Base-by-base conservation (phyloP, 2,113 vertebrate species). In the Numida meleagris region DNA sequence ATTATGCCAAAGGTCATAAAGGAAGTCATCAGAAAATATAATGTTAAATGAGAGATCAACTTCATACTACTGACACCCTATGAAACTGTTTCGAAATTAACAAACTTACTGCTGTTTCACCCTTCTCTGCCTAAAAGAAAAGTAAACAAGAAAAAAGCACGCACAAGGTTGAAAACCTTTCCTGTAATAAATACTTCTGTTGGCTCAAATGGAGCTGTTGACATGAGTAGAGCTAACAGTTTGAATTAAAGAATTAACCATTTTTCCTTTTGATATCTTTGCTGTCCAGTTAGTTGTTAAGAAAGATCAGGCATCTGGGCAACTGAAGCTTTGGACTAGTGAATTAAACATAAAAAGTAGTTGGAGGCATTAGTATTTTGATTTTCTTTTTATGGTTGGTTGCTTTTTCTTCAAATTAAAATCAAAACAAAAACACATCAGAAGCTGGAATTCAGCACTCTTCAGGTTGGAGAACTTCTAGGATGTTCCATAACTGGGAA, bases 1-100 rank as follows among this genome's bases (percentile, higher is more conserved):
- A 92, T 88, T 95, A 95, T 95, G 95, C 46, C 92, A 70, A 86
- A 24, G 12, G 78, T 88, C 70, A 85, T 68, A 91, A 94, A 94
- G 77, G 73, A 68, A 76, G 62, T 58, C 14, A 1, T 90, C 85
- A 96, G 78, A 88, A 95, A 94, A 82, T 18, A 10, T 46, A 55
- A 71, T 61, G 89, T 65, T 95, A 88, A 96, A 88, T 66, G 75
- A 23, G 70, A 45, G 36, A 76, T 90, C 71, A 76, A 7, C 42
- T 83, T 79, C 66, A 57, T 83, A 38, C 45, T 17, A 33, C 33
- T 92, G 84, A 84, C 74, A 66, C 57, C 19, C 40, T 45, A 14
- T 74, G 76, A 72, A 71, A 36, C 42, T 87, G 25, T 79, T 89
- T 36, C 42, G 29, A 94, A 82, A 43, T 63, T 86, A 85, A 72